Evolutionary conservation across 2,113 vertebrate species (phyloP).

Genomic region (Crotalus tigris): DNA sequence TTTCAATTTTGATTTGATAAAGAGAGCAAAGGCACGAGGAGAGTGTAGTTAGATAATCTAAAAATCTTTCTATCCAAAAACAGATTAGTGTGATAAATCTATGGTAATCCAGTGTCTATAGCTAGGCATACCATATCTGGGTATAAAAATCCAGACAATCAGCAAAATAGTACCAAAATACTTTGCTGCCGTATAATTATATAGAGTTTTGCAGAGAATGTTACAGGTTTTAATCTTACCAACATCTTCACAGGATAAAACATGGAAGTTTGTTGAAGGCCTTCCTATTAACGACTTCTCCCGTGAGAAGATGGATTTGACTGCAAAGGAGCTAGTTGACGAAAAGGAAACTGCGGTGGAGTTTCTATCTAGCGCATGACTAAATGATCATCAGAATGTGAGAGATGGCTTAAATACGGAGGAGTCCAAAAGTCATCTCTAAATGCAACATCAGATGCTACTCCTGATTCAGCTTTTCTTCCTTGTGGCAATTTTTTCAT

Average conservation of each 20-base stretch:
- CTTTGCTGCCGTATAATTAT: neutral
- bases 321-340: constrained; percentile 87
- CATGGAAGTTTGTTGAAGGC: constrained; percentile 89
- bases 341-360: constrained; percentile 91
- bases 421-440: constrained; percentile 82
- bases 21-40: neutral
- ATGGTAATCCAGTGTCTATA: neutral
- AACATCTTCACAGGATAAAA: constrained; percentile 78
- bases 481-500: constrained; percentile 45
- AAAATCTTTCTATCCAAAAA: neutral
- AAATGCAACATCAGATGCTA: constrained; percentile 60
- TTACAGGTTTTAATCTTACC: neutral
- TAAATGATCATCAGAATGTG: constrained; percentile 51
- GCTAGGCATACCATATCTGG: neutral
- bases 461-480: constrained; percentile 48
- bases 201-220: neutral
- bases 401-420: constrained; percentile 60
- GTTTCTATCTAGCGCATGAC: constrained; percentile 85
- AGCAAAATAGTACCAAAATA: neutral
- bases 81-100: neutral
- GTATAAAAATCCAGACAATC: neutral
- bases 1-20: neutral
- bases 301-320: constrained; percentile 86
- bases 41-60: neutral
- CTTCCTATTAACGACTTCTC: constrained; percentile 90